Conservation (phyloP, 2,888 invertebrate species). For the Catocala fraxini region DNA sequence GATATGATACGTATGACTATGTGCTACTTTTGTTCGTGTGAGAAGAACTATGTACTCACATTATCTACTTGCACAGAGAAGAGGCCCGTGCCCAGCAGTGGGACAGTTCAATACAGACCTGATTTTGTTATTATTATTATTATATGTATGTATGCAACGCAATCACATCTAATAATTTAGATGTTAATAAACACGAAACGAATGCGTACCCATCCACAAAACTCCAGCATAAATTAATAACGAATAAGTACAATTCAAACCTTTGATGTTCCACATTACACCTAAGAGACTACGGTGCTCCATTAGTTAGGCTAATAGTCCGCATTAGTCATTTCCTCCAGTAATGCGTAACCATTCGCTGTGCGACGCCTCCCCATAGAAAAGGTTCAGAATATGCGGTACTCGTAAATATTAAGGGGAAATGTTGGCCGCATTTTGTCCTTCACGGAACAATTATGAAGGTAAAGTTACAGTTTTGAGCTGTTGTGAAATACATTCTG, state of each 20-base stretch:
- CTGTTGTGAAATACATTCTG: conserved; percentile 59
- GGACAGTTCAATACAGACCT: too few relatives aligned
- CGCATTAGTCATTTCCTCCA: conserved; percentile 69
- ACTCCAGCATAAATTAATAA: conserved; percentile 4
- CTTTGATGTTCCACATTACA: conserved; percentile 51
- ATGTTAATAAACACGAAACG: neutral
- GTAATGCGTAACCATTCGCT: conserved; percentile 72
- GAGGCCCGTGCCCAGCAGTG: too few relatives aligned
- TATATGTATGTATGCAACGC: too few relatives aligned
- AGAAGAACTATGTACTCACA: too few relatives aligned
- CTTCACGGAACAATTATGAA: conserved; percentile 68
- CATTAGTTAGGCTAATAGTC: conserved; percentile 71
- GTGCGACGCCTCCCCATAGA: conserved; percentile 51
- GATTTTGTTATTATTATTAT: too few relatives aligned
- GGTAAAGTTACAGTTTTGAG: conserved; percentile 67
- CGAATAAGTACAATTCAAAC: conserved; percentile 23
- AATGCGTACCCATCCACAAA: neutral
- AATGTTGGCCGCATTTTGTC: conserved; percentile 61
- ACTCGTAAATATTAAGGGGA: conserved; percentile 66
- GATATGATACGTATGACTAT: too few relatives aligned
- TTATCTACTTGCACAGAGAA: too few relatives aligned
- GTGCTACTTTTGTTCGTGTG: too few relatives aligned
- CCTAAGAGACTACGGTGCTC: conserved; percentile 48
- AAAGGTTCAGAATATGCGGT: conserved; percentile 35
- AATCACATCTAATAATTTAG: too few relatives aligned